Evolutionary conservation across 2,797 vertebrate species (phyloP), one percentile per base, ranked within the genome.

Genomic region (Bovichtus diacanthus): DNA sequence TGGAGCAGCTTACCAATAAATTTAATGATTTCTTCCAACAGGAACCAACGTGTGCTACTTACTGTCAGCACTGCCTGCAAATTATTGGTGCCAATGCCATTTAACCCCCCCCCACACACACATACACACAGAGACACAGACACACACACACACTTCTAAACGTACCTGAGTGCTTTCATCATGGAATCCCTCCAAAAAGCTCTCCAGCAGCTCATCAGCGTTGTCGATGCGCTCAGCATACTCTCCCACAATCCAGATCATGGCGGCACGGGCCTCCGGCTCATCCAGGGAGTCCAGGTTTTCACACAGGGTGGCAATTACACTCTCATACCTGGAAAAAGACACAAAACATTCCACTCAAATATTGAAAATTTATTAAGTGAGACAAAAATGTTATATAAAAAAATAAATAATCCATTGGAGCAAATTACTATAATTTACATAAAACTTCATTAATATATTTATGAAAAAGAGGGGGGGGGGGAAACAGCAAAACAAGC

Each of bases 231-330:
- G 95, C 82, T 99, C 98, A 0, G 98, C 98, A 1, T 99, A 99
- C 71, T 99, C 98, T 3, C 98, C 98, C 82, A 99, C 98, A 62
- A 99, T 99, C 98, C 98, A 99, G 88, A 99, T 99, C 98, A 99
- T 99, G 82, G 98, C 97, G 0, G 98, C 98, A 16, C 98, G 96
- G 0, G 98, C 97, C 53, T 99, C 98, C 0, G 98, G 98, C 80
- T 99, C 98, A 83, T 99, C 98, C 90, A 99, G 90, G 2, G 98
- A 99, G 92, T 99, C 98, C 36, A 99, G 95, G 88, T 99, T 99
- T 91, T 99, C 98, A 61, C 98, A 99, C 0, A 99, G 93, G 16
- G 98, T 99, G 70, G 98, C 98, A 56, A 99, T 99, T 88, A 99
- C 98, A 82, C 98, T 99, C 92, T 99, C 98, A 27, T 99, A 99